Evolutionary conservation across 2,797 vertebrate genomes (phyloP).

Genomic region (Melanotaenia maccullochi): DNA sequence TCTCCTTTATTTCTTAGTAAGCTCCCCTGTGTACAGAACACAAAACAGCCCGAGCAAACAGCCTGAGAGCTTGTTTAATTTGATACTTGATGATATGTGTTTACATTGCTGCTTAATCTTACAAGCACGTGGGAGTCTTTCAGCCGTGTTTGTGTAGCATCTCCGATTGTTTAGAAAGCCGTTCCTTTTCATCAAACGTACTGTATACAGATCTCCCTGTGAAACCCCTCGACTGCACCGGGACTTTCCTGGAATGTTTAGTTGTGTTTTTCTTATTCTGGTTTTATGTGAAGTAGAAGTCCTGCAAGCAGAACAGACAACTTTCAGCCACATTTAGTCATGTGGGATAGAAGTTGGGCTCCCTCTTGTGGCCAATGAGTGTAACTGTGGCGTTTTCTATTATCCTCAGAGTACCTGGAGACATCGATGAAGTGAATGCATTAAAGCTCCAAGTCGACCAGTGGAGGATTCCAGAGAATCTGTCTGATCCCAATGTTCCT

Average conservation of each 20-base stretch:
- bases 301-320: constrained; percentile 26
- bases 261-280: too few species aligned
- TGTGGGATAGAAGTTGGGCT: constrained; percentile 18
- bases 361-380: constrained; percentile 72
- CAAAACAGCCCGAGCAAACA: constrained; percentile 25
- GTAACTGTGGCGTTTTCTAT: constrained; percentile 36
- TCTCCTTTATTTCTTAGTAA: constrained; percentile 27
- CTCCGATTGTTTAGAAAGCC: constrained; percentile 45
- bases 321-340: constrained; percentile 9
- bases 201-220: not conserved
- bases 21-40: constrained; percentile 1
- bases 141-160: constrained; percentile 25
- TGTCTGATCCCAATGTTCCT: constrained; percentile 91
- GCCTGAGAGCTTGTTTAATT: constrained; percentile 54
- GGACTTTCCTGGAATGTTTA: constrained; percentile 15
- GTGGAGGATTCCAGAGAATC: constrained; percentile 90
- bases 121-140: constrained; percentile 50
- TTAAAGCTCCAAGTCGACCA: constrained; percentile 93
- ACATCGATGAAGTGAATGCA: constrained; percentile 94
- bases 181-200: constrained; percentile 11
- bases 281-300: too few species aligned
- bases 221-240: not conserved
- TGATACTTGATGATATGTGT: constrained; percentile 64
- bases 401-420: constrained; percentile 87
- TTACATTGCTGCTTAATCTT: constrained; percentile 56